phyloP scores from a whole-genome alignment of 2,797 vertebrate species.

The Parauchenoglanis ngamensis region DNA sequence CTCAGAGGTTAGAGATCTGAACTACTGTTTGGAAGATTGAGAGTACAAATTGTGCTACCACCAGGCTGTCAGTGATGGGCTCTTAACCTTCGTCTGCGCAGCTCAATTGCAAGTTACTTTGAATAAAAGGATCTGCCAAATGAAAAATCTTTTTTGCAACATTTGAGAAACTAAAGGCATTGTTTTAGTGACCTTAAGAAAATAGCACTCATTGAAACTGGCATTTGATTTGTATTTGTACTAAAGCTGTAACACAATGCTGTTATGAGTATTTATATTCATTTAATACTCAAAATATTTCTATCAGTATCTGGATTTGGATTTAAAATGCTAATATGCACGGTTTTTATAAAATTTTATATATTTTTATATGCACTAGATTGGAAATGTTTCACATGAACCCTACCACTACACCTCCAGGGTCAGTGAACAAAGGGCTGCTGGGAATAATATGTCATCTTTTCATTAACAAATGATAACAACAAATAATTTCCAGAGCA shows the following conservation, averaged over 20 bases:
- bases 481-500: not conserved
- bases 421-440: not conserved
- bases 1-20: not conserved
- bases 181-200: slow-evolving; percentile 2
- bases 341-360: too few species aligned
- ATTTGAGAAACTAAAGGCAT: not conserved
- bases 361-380: not conserved
- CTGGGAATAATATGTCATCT: not conserved
- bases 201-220: not conserved
- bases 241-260: not conserved
- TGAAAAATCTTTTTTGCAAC: not conserved
- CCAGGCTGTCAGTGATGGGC: not conserved
- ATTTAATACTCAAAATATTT: not conserved
- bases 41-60: not conserved
- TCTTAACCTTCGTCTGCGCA: not conserved
- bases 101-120: not conserved
- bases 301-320: not conserved
- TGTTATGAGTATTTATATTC: not conserved
- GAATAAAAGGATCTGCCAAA: not conserved
- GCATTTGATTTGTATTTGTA: not conserved
- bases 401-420: not conserved
- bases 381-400: not conserved
- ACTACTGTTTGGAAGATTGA: not conserved
- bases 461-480: not conserved
- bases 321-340: not conserved